Evolutionary conservation across 1,140 invertebrate genomes (phyloP), one percentile per base, ranked within the genome.

Genomic region (Drosophila teissieri): DNA sequence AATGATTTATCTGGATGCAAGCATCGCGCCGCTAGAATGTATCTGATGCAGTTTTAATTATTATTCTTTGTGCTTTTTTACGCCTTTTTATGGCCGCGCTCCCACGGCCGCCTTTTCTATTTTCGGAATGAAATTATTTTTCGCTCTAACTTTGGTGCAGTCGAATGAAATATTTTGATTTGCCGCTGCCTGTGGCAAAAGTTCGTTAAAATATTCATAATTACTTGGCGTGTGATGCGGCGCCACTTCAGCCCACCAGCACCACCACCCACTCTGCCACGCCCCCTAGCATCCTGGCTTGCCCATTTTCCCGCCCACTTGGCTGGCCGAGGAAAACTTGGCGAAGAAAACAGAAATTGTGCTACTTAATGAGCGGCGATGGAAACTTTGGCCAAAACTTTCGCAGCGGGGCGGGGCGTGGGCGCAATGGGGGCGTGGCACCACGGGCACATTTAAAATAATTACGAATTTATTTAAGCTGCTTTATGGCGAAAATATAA

Each of bases 121-220:
- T 74, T 78, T 69, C 56, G 48, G 61, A 57, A 73, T 48, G 65
- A 64, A 86, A 86, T 86, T 86, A 82, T 86, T 88, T 88, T 76
- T 62, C 49, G 67, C 65, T 77, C 72, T 74, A 88, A 89, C 76
- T 89, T 78, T 84, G 70, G 69, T 70, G 65, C 73, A 75, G 74
- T 54, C 80, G 80, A 84, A 89, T 89, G 80, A 84, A 88, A 89
- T 88, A 89, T 88, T 88, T 88, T 88, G 84, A 88, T 88, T 88
- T 89, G 84, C 77, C 78, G 84, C 85, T 88, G 83, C 83, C 83
- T 78, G 83, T 89, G 84, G 84, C 80, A 89, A 88, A 88, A 88
- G 84, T 88, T 88, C 85, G 84, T 84, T 90, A 88, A 88, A 89
- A 88, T 88, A 88, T 88, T 88, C 84, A 88, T 88, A 88, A 88